A percentile compares a stretch with the other conserved stretches of the same genome.
These are phyloP conservation scores for Lepisosteus oculatus DNA, from an alignment of 2,113 vertebrate species.

Conservation along the genomic window DNA sequence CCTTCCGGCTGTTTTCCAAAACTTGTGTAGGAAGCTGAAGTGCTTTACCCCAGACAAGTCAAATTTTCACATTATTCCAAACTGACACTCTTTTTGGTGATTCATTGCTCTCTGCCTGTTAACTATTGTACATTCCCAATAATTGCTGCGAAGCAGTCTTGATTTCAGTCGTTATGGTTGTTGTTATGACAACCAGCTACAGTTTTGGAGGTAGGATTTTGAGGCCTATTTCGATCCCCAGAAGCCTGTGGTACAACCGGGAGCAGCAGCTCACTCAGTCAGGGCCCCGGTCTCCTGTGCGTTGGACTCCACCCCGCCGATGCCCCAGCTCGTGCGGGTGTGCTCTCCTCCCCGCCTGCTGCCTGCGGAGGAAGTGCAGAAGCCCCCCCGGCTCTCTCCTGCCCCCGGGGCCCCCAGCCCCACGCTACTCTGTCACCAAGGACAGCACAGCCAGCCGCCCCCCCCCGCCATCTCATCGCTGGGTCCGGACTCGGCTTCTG, in stretches of 20 bases:
- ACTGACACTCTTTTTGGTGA: too few species aligned
- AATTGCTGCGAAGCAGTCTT: too few species aligned
- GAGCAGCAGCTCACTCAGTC: background rate
- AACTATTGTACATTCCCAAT: too few species aligned
- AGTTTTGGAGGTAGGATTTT: too few species aligned
- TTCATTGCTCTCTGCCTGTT: too few species aligned
- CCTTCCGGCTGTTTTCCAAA: too few species aligned
- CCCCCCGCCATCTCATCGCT: background rate
- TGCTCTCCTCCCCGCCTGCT: background rate
- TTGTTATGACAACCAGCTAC: too few species aligned
- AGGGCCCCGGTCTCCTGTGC: too few species aligned
- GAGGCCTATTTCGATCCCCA: background rate
- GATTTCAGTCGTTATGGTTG: too few species aligned
- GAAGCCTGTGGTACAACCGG: background rate
- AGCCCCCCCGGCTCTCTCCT: background rate
- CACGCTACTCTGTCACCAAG: background rate
- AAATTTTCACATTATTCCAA: too few species aligned
- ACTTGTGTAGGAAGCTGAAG: too few species aligned
- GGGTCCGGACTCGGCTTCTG: background rate
- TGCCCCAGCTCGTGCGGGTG: background rate
- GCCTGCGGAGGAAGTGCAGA: background rate
- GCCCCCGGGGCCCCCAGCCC: background rate
- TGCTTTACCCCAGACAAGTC: too few species aligned
- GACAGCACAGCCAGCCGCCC: background rate
- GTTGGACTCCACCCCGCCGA: background rate